Conservation (phyloP, 1,140 invertebrate genomes). For the Gonatopus flavifemur region DNA sequence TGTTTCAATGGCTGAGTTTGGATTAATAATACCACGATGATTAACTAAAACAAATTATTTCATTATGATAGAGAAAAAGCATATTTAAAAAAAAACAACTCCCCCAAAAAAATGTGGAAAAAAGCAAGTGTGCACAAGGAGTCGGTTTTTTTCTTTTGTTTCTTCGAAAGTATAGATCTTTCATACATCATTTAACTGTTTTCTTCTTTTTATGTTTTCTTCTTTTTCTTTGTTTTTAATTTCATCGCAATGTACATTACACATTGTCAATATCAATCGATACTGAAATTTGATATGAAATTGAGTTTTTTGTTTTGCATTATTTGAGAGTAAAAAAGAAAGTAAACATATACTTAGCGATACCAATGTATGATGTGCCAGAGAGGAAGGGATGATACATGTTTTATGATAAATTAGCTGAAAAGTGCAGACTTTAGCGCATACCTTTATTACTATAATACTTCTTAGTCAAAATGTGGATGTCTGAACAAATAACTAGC, state of each 20-base stretch:
- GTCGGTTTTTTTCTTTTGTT: conserved; percentile 36
- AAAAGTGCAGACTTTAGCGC: conserved; percentile 60
- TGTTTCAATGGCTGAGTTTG: conserved; percentile 48
- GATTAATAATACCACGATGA: conserved; percentile 42
- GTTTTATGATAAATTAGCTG: conserved; percentile 60
- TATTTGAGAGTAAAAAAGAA: conserved; percentile 54
- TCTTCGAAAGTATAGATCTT: conserved; percentile 32
- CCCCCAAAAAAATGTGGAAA: conserved; percentile 33
- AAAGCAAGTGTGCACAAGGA: conserved; percentile 33
- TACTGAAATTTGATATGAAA: conserved; percentile 37
- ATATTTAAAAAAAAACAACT: conserved; percentile 36
- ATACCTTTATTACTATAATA: conserved; percentile 61
- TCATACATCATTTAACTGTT: conserved; percentile 38
- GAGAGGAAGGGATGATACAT: conserved; percentile 57
- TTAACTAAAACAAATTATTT: conserved; percentile 38
- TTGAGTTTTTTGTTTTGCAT: conserved; percentile 47
- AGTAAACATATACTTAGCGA: conserved; percentile 58
- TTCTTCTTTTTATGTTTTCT: too few relatives aligned
- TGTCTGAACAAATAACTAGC: conserved; percentile 60
- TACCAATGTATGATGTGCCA: conserved; percentile 60
- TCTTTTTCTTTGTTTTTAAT: too few relatives aligned
- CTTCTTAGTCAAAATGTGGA: conserved; percentile 60
- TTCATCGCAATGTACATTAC: too few relatives aligned
- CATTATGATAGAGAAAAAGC: conserved; percentile 33
- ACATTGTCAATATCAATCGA: conserved; percentile 43